Conservation (phyloP, 1,140 invertebrate species). For the Cyclargus thomasi region DNA sequence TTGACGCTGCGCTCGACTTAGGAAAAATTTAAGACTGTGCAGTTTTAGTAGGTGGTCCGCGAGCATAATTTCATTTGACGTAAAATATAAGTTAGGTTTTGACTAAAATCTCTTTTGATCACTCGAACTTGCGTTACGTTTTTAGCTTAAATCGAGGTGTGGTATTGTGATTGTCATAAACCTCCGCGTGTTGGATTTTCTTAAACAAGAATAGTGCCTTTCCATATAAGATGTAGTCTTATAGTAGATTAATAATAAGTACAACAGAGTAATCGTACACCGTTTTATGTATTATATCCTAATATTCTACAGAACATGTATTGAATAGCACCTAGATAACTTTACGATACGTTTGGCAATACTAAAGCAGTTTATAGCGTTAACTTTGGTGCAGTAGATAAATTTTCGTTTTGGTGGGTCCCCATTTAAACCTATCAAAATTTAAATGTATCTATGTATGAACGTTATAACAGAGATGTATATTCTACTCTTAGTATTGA, state of each 20-base stretch:
- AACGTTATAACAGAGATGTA: neutral
- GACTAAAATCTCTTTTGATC: conserved; percentile 3
- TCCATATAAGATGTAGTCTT: conserved; percentile 37
- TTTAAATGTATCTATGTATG: neutral
- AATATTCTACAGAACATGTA: conserved; percentile 4
- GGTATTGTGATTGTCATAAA: conserved; percentile 14
- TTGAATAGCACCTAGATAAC: neutral
- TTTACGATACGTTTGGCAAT: neutral
- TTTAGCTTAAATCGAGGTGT: conserved; percentile 15
- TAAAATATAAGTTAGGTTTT: conserved; percentile 18
- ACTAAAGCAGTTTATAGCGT: neutral
- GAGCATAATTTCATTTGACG: conserved; percentile 14
- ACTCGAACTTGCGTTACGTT: conserved; percentile 13
- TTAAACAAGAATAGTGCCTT: conserved; percentile 67
- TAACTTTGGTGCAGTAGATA: neutral
- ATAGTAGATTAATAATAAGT: neutral
- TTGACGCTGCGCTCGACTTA: conserved; percentile 25
- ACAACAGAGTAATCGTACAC: conserved; percentile 2
- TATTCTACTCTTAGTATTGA: neutral
- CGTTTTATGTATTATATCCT: neutral
- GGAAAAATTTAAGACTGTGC: conserved; percentile 48
- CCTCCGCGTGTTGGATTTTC: conserved; percentile 31
- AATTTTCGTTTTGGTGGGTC: neutral
- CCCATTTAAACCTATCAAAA: neutral
- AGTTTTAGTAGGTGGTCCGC: conserved; percentile 20